These are phyloP conservation scores for Gobio gobio DNA, from an alignment of 2,113 vertebrate genomes.

Conservation along the genomic window DNA sequence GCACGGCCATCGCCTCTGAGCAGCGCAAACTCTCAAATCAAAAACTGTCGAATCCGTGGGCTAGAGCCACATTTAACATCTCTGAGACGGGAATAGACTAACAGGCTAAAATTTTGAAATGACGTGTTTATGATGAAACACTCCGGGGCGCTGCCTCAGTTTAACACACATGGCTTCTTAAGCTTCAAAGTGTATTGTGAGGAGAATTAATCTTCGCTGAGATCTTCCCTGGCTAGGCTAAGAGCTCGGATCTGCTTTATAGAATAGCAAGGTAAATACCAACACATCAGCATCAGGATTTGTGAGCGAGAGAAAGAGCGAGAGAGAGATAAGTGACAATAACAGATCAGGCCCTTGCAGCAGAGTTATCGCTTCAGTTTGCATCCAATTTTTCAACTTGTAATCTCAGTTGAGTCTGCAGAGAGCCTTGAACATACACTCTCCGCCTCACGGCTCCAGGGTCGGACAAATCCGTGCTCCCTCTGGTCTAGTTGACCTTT, in stretches of 20 bases:
- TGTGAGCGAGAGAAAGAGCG: background rate
- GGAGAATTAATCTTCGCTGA: constrained; percentile 3
- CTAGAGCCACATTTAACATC: constrained; percentile 19
- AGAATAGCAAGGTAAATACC: background rate
- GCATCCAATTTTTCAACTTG: constrained; percentile 16
- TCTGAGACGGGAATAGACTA: background rate
- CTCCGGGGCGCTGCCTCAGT: background rate
- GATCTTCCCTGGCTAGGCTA: background rate
- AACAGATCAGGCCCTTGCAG: constrained; percentile 18
- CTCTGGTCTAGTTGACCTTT: constrained; percentile 54
- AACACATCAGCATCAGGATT: background rate
- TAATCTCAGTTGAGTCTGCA: constrained; percentile 28
- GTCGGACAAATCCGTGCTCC: constrained; percentile 43
- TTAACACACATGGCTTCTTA: background rate
- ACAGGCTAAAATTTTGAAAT: constrained; percentile 20
- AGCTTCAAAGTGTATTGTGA: background rate
- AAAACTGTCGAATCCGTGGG: constrained; percentile 1
- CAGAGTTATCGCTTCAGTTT: background rate
- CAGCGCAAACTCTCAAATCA: background rate
- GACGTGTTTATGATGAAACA: constrained; percentile 29
- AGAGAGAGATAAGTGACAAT: background rate
- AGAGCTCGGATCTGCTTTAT: background rate
- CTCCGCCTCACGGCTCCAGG: background rate
- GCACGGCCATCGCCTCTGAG: background rate
- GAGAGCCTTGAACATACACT: constrained; percentile 25